phyloP scores from a whole-genome alignment of 2,888 invertebrate genomes.

The Brenthis ino region DNA sequence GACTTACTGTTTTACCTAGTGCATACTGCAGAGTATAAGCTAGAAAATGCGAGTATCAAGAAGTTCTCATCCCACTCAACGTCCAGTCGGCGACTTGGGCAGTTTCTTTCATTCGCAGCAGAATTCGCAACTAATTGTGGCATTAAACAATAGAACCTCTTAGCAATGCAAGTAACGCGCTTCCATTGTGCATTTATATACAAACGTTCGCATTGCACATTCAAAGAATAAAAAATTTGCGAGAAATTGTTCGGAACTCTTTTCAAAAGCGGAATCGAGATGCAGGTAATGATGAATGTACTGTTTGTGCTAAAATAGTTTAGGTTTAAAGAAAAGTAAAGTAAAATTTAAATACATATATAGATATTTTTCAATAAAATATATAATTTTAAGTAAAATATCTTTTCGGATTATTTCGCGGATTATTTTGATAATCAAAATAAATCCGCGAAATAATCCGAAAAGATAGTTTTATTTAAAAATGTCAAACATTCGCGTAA shows the following conservation, averaged over 20 bases:
- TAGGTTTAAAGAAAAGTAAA: slow-evolving; percentile 20
- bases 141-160: slow-evolving; percentile 82
- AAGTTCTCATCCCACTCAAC: slow-evolving; percentile 33
- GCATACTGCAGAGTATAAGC: too few species aligned
- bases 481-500: too few species aligned
- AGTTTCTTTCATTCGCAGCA: slow-evolving; percentile 73
- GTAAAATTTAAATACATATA: too few species aligned
- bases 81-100: slow-evolving; percentile 69
- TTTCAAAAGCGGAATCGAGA: slow-evolving; percentile 40
- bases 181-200: slow-evolving; percentile 56
- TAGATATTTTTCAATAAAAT: too few species aligned
- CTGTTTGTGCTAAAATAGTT: slow-evolving; percentile 35
- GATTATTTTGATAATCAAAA: too few species aligned
- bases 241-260: slow-evolving; percentile 49
- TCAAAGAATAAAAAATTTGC: slow-evolving; percentile 50
- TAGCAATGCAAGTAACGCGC: slow-evolving; percentile 66
- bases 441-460: too few species aligned
- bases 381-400: too few species aligned
- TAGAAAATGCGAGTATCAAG: slow-evolving; percentile 50
- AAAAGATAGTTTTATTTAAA: too few species aligned
- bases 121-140: slow-evolving; percentile 76
- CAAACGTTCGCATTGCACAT: slow-evolving; percentile 51
- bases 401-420: too few species aligned
- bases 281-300: slow-evolving; percentile 41
- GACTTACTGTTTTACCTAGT: too few species aligned